These are phyloP conservation scores for Sogatella furcifera DNA, from an alignment of 1,140 invertebrate species.

Conservation along the genomic window DNA sequence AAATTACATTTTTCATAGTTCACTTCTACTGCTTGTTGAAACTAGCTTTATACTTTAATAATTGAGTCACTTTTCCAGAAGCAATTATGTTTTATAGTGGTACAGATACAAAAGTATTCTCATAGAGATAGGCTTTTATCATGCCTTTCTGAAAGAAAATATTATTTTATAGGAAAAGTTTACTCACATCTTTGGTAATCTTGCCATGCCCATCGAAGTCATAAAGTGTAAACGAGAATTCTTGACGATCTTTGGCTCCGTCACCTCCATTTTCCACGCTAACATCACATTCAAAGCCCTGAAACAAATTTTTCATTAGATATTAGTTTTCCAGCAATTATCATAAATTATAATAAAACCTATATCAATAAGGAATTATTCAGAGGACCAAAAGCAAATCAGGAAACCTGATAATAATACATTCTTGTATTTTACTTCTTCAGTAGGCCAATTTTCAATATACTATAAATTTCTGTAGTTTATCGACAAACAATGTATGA, in stretches of 20 bases:
- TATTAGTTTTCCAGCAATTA: too few relatives aligned
- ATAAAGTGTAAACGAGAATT: conserved; percentile 86
- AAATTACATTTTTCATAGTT: too few relatives aligned
- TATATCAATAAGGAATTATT: too few relatives aligned
- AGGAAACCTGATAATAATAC: too few relatives aligned
- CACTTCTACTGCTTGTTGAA: not conserved
- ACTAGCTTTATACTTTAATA: not conserved
- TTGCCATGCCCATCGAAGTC: conserved; percentile 84
- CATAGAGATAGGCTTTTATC: too few relatives aligned
- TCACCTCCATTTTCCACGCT: conserved; percentile 60
- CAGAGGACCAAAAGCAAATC: too few relatives aligned
- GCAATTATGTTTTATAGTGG: not conserved
- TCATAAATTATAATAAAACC: conserved; percentile 2
- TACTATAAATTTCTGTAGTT: too few relatives aligned
- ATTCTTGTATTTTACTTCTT: too few relatives aligned
- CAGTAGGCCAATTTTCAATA: too few relatives aligned
- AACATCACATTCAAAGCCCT: conserved; percentile 83
- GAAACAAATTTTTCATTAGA: conserved; percentile 18
- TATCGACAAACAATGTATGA: too few relatives aligned
- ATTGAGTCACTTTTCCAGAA: not conserved
- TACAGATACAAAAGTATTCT: too few relatives aligned
- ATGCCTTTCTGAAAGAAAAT: too few relatives aligned
- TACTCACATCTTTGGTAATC: conserved; percentile 79
- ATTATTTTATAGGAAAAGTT: not conserved
- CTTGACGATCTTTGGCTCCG: conserved; percentile 57